Evolutionary conservation across 2,113 vertebrate species (phyloP).

Genomic region (Psilopogon haemacephalus): DNA sequence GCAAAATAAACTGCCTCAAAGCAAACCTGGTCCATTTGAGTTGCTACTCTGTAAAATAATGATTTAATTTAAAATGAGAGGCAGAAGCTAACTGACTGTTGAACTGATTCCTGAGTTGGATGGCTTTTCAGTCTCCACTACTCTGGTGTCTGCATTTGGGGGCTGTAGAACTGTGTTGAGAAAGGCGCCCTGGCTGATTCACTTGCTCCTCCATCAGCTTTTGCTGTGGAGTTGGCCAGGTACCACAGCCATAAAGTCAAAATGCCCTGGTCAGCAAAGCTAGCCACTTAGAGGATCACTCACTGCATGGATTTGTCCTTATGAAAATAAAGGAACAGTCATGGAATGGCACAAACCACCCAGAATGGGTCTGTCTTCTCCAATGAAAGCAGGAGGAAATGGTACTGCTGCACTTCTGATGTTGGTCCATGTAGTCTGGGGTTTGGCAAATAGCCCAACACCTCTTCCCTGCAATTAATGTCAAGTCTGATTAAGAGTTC

Average conservation of each 20-base stretch:
- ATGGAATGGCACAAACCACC: neutral
- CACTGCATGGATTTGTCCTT: neutral
- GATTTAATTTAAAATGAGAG: neutral
- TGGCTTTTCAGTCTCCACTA: neutral
- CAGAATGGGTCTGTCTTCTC: neutral
- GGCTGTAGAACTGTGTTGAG: neutral
- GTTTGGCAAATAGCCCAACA: neutral
- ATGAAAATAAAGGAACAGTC: neutral
- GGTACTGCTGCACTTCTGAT: accelerated
- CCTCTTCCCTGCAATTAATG: neutral
- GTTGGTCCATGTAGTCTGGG: accelerated
- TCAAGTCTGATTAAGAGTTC: neutral
- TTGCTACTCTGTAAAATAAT: neutral
- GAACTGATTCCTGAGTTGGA: neutral
- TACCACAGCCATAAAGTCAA: neutral
- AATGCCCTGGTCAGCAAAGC: neutral
- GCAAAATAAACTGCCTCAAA: neutral
- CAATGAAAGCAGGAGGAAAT: neutral
- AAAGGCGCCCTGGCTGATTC: neutral
- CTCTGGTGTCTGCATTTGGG: neutral
- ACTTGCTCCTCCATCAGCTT: neutral
- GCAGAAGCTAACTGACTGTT: neutral
- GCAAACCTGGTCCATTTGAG: neutral
- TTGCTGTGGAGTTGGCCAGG: neutral
- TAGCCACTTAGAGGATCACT: neutral